Evolutionary conservation across 2,888 invertebrate species (phyloP), one percentile per base, ranked within the genome.

Genomic region (Dryadula phaetusa): DNA sequence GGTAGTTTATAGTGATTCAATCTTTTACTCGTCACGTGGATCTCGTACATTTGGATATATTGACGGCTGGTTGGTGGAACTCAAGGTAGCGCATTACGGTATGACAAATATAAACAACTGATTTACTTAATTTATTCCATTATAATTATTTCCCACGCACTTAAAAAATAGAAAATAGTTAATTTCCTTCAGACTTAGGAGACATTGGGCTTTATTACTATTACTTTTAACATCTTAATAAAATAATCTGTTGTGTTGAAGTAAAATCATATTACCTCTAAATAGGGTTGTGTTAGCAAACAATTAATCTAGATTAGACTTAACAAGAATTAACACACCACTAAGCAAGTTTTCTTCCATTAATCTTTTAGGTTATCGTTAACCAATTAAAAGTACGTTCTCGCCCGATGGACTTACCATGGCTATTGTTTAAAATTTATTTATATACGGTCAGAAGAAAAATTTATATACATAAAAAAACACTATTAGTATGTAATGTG

Each of bases 371-470:
- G 54, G 47, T 67, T 66, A 72, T 68, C 65, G 67, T 25, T 68
- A 47, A 61, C 63, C 67, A 66, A 70, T 66, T 70, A 69, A 69
- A 70, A 68, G 64, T 66, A 72, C 58, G 52, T 32, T 60, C 62
- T 61, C 16, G 32, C 16, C 52, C 22, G 62, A 58, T 58, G 40
- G 16, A 32, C 37, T 18, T 47, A 20, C 10, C 25, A 56, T 40
- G 20, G 46, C 28, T 46, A 44, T 60, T 60, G 46, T 60, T 60
- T 60, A 25, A 22, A 46, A 14, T 60, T 44, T n/a, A n/a, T n/a
- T n/a, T n/a, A n/a, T 14, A 5, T 60, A 60, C 44, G 32, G 60
- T 60, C 18, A 60, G 46, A 14, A 12, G 94, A 93, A 93, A 54
- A 37, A 81, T 74, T 83, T 80, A 40, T 69, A 42, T 34, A 7